Conservation (phyloP, 2,797 vertebrate species). For the Lacerta bilineata region DNA sequence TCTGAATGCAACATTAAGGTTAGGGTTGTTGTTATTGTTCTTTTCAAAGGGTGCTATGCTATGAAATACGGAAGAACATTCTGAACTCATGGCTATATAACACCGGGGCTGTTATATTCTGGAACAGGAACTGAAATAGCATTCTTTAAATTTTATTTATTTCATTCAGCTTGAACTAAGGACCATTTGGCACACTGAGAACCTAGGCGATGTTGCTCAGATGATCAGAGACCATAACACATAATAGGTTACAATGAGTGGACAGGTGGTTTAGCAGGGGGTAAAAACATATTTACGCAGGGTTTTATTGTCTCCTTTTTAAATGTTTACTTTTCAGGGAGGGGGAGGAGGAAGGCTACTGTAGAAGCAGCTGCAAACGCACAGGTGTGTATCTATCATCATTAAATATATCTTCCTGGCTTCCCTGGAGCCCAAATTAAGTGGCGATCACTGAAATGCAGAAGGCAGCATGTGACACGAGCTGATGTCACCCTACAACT, state of each 20-base stretch:
- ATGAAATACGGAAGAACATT: no score
- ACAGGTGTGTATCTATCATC: slow-evolving; percentile 60
- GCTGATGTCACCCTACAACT: slow-evolving; percentile 51
- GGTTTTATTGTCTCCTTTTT: slow-evolving; percentile 15
- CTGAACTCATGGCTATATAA: neutral
- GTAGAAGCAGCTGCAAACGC: slow-evolving; percentile 17
- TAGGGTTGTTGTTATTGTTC: no score
- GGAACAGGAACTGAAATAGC: neutral
- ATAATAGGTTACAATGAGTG: neutral
- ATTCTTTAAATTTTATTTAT: neutral
- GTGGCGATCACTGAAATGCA: slow-evolving; percentile 50
- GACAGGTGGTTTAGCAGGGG: neutral
- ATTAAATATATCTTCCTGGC: slow-evolving; percentile 54
- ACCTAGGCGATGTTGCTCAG: neutral
- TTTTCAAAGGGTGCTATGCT: no score
- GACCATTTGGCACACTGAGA: slow-evolving; percentile 13
- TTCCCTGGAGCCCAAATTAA: slow-evolving; percentile 67
- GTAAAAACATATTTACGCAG: neutral
- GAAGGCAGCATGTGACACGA: slow-evolving; percentile 27
- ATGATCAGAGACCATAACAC: neutral
- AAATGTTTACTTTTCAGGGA: slow-evolving; percentile 44
- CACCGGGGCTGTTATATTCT: neutral
- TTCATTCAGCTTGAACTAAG: slow-evolving; percentile 9
- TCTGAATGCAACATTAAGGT: no score
- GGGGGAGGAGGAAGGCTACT: neutral